A percentile compares a stretch with the other conserved stretches of the same genome.
These are phyloP conservation scores for Pristionchus mayeri DNA, from an alignment of 2,888 invertebrate genomes.

Conservation along the genomic window DNA sequence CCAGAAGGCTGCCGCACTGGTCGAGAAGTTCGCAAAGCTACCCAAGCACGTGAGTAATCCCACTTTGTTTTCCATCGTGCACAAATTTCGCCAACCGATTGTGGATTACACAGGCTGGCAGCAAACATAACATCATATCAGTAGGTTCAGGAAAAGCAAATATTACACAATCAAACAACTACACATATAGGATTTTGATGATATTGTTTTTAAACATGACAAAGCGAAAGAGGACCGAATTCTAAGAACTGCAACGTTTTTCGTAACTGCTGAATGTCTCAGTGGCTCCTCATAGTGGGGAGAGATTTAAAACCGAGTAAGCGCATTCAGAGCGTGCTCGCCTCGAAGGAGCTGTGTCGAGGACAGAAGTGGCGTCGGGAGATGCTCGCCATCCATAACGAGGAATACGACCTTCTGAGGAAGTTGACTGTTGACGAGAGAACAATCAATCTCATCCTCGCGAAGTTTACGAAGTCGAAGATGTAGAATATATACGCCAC, in stretches of 20 bases:
- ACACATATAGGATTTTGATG: too few species aligned
- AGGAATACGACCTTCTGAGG: slow-evolving; percentile 22
- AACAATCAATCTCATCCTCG: neutral
- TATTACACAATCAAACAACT: neutral
- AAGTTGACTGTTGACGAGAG: neutral
- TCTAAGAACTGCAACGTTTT: neutral
- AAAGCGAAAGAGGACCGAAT: neutral
- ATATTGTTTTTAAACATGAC: neutral
- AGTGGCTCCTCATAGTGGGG: too few species aligned
- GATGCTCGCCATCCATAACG: neutral
- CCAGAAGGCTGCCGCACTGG: neutral
- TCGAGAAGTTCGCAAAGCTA: slow-evolving; percentile 45
- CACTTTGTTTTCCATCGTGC: neutral
- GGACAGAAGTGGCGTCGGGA: slow-evolving; percentile 20
- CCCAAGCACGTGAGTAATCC: slow-evolving; percentile 41
- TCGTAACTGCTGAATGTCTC: too few species aligned
- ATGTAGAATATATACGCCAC: neutral
- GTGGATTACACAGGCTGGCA: too few species aligned
- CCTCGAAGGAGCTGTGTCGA: slow-evolving; percentile 1
- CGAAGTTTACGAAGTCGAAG: slow-evolving; percentile 24
- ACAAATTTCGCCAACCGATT: neutral
- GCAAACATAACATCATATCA: too few species aligned
- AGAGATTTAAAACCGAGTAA: too few species aligned
- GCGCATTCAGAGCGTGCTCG: slow-evolving; percentile 38
- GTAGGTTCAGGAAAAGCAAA: too few species aligned